Conservation (phyloP, 2,888 invertebrate species). For the Bruchidius siliquastri region DNA sequence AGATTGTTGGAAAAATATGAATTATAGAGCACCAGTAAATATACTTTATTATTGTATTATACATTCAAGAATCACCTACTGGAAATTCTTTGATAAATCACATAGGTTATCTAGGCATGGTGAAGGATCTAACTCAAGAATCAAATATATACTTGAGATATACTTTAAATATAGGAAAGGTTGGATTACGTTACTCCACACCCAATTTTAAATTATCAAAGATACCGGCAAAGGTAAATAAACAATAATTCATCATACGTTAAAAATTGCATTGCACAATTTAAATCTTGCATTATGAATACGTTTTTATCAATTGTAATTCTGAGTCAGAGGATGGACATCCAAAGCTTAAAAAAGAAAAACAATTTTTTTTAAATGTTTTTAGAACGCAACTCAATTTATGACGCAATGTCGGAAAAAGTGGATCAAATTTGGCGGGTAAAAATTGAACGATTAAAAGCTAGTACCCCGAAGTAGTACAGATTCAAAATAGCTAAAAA, state of each 20-base stretch:
- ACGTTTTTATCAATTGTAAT: not conserved
- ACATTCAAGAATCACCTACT: too few species aligned
- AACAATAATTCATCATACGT: not conserved
- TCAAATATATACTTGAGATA: too few species aligned
- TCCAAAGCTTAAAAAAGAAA: not conserved
- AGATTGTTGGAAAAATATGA: too few species aligned
- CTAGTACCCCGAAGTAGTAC: not conserved
- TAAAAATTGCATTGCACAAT: not conserved
- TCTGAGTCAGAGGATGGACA: not conserved
- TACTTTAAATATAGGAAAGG: not conserved
- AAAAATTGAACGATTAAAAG: not conserved
- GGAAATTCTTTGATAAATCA: too few species aligned
- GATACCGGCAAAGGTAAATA: not conserved
- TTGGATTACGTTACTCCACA: not conserved
- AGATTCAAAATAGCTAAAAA: not conserved
- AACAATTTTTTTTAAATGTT: not conserved
- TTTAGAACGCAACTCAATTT: not conserved
- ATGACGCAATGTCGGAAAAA: conserved; percentile 12
- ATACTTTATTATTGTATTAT: too few species aligned
- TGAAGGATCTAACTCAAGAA: too few species aligned
- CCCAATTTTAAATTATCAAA: not conserved
- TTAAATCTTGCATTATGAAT: not conserved
- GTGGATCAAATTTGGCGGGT: conserved; percentile 8
- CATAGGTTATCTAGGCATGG: too few species aligned
- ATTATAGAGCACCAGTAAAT: too few species aligned